These are phyloP conservation scores for Characodon lateralis DNA, from an alignment of 2,797 vertebrate genomes.

Conservation along the genomic window DNA sequence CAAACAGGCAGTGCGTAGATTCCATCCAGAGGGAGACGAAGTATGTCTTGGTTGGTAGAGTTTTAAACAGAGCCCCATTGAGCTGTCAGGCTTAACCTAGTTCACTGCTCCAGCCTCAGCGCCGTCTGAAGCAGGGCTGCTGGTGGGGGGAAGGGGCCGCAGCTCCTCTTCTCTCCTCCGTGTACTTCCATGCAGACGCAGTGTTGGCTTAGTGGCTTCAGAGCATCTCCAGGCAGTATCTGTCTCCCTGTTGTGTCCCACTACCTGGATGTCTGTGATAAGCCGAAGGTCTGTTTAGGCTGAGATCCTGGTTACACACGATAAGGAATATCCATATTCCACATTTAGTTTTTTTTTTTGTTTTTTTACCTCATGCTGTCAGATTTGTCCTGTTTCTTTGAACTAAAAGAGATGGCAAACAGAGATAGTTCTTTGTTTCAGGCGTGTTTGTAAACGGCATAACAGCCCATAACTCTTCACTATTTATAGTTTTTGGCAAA, in stretches of 20 bases:
- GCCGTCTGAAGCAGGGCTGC: conserved; percentile 64
- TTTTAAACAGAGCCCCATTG: conserved; percentile 57
- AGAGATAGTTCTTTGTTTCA: conserved; percentile 13
- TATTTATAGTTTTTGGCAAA: conserved; percentile 23
- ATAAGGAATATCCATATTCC: conserved; percentile 67
- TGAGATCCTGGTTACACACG: conserved; percentile 55
- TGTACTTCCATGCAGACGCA: conserved; percentile 26
- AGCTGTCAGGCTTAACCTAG: conserved; percentile 73
- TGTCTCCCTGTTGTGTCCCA: conserved; percentile 40
- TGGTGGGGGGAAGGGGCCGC: conserved; percentile 65
- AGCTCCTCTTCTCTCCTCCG: conserved; percentile 22
- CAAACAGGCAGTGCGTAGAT: conserved; percentile 30
- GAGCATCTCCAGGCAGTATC: conserved; percentile 60
- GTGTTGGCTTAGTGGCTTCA: conserved; percentile 61
- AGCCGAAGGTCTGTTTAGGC: conserved; percentile 56
- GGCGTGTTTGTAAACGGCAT: conserved; percentile 1
- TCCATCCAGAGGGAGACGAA: conserved; percentile 38
- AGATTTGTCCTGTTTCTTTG: conserved; percentile 18
- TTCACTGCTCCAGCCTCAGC: conserved; percentile 62
- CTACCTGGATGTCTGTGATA: conserved; percentile 73
- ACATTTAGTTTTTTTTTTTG: conserved; percentile 17
- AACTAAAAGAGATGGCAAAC: conserved; percentile 13
- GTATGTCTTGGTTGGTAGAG: conserved; percentile 34
- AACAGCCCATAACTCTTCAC: conserved; percentile 7
- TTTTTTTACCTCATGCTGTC: conserved; percentile 26